Base-by-base conservation (phyloP, 2,113 vertebrate genomes). In the Poeciliopsis occidentalis region DNA sequence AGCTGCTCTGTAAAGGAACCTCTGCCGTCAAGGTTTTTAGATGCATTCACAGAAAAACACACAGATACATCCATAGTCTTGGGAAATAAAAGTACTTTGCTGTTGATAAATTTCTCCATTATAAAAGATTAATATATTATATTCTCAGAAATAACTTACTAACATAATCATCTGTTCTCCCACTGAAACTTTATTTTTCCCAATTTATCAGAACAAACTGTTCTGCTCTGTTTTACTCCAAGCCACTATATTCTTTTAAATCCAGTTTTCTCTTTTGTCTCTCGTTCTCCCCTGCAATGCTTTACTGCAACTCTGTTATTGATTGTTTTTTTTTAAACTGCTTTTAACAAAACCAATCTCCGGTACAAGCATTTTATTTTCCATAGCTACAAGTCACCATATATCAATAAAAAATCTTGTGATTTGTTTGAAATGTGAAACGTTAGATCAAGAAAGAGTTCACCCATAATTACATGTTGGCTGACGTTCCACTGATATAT, bases 1-100 rank as follows among this genome's bases (percentile, higher is more conserved):
- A 63, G 12, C 60, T 8, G 37, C 61, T 87, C 47, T 81, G 30
- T 81, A 76, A 78, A 79, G 39, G 47, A 77, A 71, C 31, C 30
- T 64, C 24, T 22, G 22, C 51, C n/a, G 51, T 24, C 67, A 79
- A 51, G 69, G 72, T 63, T 19, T 63, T 72, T 0, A 1, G 41
- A 60, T 62, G 71, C 8, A 37, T 24, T 37, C 54, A 73, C 47
- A 71, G 12, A 39, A 13, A 41, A 4, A 67, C 13, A 44, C 13
- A 39, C 13, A 60, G 6, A 30, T 30, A 30, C 60, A 61, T 30
- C 51, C 51, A 24, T n/a, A 8, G 22, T 11, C 24, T 24, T n/a
- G 8, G 6, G 22, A n/a, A 7, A 57, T 57, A 57, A 10, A 24
- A 57, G 22, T 57, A 57, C 7, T 57, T n/a, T 57, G 22, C 51